These are phyloP conservation scores for Andrena praecox DNA, from an alignment of 2,888 invertebrate species.

Conservation along the genomic window DNA sequence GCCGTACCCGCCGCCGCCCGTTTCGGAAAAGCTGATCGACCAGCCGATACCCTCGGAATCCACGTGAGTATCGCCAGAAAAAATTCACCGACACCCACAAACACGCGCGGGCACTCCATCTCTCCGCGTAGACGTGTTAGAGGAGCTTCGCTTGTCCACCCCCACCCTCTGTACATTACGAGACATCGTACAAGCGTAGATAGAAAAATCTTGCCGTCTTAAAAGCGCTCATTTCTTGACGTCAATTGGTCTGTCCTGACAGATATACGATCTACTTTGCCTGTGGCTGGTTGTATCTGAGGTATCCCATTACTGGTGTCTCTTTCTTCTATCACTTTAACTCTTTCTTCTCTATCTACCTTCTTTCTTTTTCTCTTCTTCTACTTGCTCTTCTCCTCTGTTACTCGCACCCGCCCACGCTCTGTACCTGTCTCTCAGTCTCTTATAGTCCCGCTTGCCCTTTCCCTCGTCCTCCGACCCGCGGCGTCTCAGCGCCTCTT, in stretches of 20 bases:
- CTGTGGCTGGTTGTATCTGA: conserved; percentile 94
- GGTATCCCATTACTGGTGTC: conserved; percentile 86
- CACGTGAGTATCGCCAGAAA: conserved; percentile 88
- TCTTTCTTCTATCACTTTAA: conserved; percentile 64
- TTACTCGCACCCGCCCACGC: conserved; percentile 8
- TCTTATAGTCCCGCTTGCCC: background rate
- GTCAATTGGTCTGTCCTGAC: conserved; percentile 72
- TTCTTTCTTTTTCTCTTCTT: conserved; percentile 25
- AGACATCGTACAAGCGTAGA: conserved; percentile 41
- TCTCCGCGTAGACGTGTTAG: conserved; percentile 65
- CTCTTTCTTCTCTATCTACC: conserved; percentile 39
- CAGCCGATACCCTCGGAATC: conserved; percentile 91
- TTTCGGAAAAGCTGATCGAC: conserved; percentile 90
- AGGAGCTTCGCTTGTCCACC: conserved; percentile 67
- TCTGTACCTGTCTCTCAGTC: background rate
- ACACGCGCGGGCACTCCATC: background rate
- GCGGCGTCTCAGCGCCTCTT: conserved; percentile 4
- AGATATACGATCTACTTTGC: conserved; percentile 89
- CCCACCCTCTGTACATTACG: conserved; percentile 35
- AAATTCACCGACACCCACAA: conserved; percentile 23
- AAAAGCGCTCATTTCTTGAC: conserved; percentile 64
- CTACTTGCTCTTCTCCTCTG: conserved; percentile 29
- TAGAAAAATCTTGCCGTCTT: conserved; percentile 51
- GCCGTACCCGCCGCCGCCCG: conserved; percentile 89
- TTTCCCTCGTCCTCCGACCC: background rate